Percentiles rank a stretch among this genome's conserved stretches.
phyloP scores from a whole-genome alignment of 2,113 vertebrate genomes.

The Mystacornis crossleyi region DNA sequence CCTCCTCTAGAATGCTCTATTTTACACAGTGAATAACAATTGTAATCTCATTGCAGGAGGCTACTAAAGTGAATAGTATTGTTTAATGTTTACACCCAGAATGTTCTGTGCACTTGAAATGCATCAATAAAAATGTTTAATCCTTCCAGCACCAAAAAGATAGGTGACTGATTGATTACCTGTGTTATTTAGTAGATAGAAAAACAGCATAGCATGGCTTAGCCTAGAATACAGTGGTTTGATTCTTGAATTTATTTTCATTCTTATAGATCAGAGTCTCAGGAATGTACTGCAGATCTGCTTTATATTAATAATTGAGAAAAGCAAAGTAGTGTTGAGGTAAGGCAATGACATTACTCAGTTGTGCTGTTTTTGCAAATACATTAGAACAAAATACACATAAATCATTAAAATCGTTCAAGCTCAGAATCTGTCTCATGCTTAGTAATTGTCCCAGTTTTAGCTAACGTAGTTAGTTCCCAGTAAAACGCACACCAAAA shows the following conservation, averaged over 20 bases:
- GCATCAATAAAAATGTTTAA: neutral
- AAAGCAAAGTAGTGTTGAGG: slow-evolving; percentile 1
- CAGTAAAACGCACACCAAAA: neutral
- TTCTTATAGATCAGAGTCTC: slow-evolving; percentile 27
- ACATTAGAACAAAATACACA: neutral
- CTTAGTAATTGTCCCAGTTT: neutral
- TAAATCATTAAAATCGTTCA: neutral
- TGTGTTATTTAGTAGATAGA: neutral
- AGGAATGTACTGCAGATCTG: neutral
- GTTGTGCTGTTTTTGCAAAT: neutral
- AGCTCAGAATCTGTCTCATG: neutral
- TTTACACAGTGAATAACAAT: neutral
- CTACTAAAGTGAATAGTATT: neutral
- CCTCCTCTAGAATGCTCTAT: neutral
- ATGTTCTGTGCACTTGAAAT: neutral
- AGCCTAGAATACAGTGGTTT: neutral
- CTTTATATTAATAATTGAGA: slow-evolving; percentile 15
- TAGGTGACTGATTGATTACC: neutral
- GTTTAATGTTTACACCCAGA: neutral
- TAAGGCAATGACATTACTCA: neutral
- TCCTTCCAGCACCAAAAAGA: neutral
- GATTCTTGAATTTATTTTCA: slow-evolving; percentile 14
- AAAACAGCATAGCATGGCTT: neutral
- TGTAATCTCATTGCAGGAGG: neutral
- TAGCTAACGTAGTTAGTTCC: neutral